Evolutionary conservation across 2,113 vertebrate genomes (phyloP), one percentile per base, ranked within the genome.

Genomic region (Nicator chloris): DNA sequence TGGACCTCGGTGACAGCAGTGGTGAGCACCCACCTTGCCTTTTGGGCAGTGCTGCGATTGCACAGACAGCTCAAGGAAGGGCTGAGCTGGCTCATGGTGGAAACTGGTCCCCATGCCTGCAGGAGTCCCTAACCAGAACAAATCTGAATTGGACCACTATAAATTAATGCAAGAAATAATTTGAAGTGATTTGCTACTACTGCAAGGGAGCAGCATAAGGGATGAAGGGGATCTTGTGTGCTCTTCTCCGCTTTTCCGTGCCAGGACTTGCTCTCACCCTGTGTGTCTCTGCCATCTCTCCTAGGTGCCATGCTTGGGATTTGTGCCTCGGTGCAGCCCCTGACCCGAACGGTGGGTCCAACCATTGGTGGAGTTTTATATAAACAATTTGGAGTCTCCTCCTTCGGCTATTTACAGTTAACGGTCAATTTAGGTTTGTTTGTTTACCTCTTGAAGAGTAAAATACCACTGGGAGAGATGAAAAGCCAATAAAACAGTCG

Each of bases 221-320:
- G 49, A 54, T 3, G 2, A 84, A 81, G 72, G 33, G 35, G 56
- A 18, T 86, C 28, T 57, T 0, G 0, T 30, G 7, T 3, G 5
- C n/a, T 60, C 18, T 50, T 22, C 49, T 37, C 61, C 8, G 10
- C 63, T 68, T 73, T 77, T 35, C 49, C 9, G 3, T 27, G 39
- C 54, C 68, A 57, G 66, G 54, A 21, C 13, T 22, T 54, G 71
- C 28, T 60, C 70, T 90, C 26, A 53, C 28, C 8, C 44, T 20
- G 10, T 7, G 2, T 61, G 14, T 93, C 42, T 95, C 63, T 92
- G 53, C 60, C 15, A 3, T 77, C 31, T 79, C 85, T 95, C 90
- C 3, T 95, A 99, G 99, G 99, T 93, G 98, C 99, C n/a, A 99
- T 99, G 99, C 96, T 99, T 47, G 99, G 99, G 39, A 98, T 99